phyloP scores from a whole-genome alignment of 2,888 invertebrate genomes.

The Melieria omissa region DNA sequence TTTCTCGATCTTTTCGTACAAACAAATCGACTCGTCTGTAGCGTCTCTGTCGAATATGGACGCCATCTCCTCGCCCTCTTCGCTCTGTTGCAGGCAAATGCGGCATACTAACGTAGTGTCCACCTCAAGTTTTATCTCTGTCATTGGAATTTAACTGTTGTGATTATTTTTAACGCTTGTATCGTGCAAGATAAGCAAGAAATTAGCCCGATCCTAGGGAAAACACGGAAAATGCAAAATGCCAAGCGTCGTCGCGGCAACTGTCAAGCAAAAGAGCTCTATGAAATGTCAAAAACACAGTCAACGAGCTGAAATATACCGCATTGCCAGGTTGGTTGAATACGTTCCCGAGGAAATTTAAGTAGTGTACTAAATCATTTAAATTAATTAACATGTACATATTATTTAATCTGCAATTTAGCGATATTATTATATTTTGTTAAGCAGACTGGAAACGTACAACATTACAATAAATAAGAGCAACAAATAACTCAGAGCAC shows the following conservation, averaged over 20 bases:
- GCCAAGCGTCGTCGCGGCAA: neutral
- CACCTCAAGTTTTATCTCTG: conserved; percentile 46
- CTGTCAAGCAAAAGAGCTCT: neutral
- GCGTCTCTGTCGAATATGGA: conserved; percentile 55
- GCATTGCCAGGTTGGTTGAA: too few relatives aligned
- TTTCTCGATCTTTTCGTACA: conserved; percentile 59
- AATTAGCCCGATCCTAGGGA: neutral
- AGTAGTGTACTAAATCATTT: too few relatives aligned
- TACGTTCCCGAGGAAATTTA: too few relatives aligned
- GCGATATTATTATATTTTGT: too few relatives aligned
- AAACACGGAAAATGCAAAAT: neutral
- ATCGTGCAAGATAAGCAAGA: too few relatives aligned
- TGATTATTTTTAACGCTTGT: neutral
- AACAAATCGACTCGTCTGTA: conserved; percentile 35
- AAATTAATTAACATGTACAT: too few relatives aligned
- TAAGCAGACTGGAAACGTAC: too few relatives aligned
- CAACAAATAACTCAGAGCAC: too few relatives aligned
- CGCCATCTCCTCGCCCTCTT: conserved; percentile 52
- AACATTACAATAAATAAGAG: too few relatives aligned
- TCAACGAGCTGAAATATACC: neutral
- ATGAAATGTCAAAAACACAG: conserved; percentile 22
- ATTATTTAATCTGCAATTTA: too few relatives aligned
- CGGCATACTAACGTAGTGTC: conserved; percentile 54
- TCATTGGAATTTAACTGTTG: conserved; percentile 3
- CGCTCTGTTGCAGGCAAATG: conserved; percentile 57